phyloP scores from a whole-genome alignment of 2,797 vertebrate species.

The Threskiornis aethiopicus region DNA sequence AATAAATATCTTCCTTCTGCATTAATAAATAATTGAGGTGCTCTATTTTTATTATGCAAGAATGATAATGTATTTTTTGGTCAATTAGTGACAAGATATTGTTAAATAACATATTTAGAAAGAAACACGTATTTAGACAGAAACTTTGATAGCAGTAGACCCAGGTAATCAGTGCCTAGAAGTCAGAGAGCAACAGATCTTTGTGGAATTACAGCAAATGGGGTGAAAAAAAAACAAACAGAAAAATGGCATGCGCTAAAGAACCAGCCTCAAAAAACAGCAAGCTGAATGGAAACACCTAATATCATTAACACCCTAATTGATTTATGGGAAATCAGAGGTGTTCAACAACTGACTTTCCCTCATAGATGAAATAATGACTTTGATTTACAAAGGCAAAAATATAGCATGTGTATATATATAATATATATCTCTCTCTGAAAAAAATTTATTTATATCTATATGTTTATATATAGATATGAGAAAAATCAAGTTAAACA shows the following conservation, averaged over 20 bases:
- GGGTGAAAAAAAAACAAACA: background rate
- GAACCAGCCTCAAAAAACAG: background rate
- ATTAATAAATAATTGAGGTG: background rate
- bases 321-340: background rate
- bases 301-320: background rate
- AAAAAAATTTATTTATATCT: background rate
- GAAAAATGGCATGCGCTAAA: background rate
- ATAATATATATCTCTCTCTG: too few relatives aligned
- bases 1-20: background rate
- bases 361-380: background rate
- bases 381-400: background rate
- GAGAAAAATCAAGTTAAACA: background rate
- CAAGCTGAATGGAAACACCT: background rate
- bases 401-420: background rate
- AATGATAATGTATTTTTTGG: background rate
- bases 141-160: background rate
- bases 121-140: background rate
- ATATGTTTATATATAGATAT: too few relatives aligned
- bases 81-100: background rate
- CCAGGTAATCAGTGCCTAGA: background rate
- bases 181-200: background rate
- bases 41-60: background rate
- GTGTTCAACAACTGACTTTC: background rate
- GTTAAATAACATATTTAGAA: background rate
- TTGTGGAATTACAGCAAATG: background rate